These are phyloP conservation scores for Parasteatoda tepidariorum DNA, from an alignment of 1,140 invertebrate genomes.

Conservation along the genomic window DNA sequence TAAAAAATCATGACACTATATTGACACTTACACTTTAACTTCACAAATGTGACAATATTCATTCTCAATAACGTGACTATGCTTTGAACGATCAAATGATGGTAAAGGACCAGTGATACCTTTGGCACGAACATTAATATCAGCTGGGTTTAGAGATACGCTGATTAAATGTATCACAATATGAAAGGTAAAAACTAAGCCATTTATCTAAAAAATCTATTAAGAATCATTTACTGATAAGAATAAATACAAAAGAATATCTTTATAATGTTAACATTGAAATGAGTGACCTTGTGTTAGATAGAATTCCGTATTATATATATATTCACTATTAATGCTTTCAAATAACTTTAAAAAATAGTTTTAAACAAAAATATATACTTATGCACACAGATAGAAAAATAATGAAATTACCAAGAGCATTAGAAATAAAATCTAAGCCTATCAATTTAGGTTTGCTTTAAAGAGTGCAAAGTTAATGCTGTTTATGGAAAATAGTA, in stretches of 20 bases:
- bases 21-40: slow-evolving; percentile 74
- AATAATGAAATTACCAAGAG: too few species aligned
- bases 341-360: too few species aligned
- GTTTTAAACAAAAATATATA: too few species aligned
- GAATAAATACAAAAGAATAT: not conserved
- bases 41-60: slow-evolving; percentile 94
- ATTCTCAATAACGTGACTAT: slow-evolving; percentile 94
- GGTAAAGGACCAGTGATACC: slow-evolving; percentile 69
- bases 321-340: too few species aligned
- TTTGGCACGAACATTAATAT: slow-evolving; percentile 70
- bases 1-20: not conserved
- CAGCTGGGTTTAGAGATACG: slow-evolving; percentile 87
- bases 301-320: too few species aligned
- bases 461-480: too few species aligned
- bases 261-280: too few species aligned
- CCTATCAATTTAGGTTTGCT: too few species aligned
- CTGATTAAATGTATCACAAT: slow-evolving; percentile 80
- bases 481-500: too few species aligned
- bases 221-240: slow-evolving; percentile 3
- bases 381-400: too few species aligned
- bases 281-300: too few species aligned
- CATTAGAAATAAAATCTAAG: too few species aligned
- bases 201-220: slow-evolving; percentile 66
- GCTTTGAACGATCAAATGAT: slow-evolving; percentile 86
- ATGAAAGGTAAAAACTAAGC: slow-evolving; percentile 76